These are phyloP conservation scores for Ommatoiulus sabulosus DNA, from an alignment of 2,888 invertebrate genomes.

Conservation along the genomic window DNA sequence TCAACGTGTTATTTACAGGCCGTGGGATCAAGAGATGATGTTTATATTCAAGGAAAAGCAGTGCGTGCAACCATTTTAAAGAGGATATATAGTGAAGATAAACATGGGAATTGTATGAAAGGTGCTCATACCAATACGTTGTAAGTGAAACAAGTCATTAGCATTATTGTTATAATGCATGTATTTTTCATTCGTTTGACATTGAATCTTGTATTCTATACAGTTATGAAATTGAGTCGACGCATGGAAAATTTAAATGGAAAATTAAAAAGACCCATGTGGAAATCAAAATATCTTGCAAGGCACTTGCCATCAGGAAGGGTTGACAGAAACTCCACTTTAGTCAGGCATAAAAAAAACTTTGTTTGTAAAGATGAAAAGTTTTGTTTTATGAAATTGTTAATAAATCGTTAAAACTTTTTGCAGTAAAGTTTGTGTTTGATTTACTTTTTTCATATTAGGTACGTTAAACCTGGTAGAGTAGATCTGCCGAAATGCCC, in stretches of 20 bases:
- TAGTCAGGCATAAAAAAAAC: background rate
- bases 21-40: background rate
- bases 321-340: background rate
- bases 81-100: background rate
- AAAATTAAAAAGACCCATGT: background rate
- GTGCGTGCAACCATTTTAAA: background rate
- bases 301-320: background rate
- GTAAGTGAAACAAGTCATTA: background rate
- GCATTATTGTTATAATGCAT: background rate
- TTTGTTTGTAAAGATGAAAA: background rate
- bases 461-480: background rate
- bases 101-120: background rate
- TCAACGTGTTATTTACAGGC: background rate
- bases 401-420: background rate
- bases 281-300: constrained; percentile 8
- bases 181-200: background rate
- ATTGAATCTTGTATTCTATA: background rate
- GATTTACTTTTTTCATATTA: background rate
- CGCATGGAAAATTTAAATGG: background rate
- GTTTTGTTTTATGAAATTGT: background rate
- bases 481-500: background rate
- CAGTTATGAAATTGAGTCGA: background rate
- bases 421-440: background rate
- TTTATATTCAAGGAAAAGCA: background rate
- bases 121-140: background rate